Conservation (phyloP, 2,113 vertebrate genomes). For the Lates calcarifer region DNA sequence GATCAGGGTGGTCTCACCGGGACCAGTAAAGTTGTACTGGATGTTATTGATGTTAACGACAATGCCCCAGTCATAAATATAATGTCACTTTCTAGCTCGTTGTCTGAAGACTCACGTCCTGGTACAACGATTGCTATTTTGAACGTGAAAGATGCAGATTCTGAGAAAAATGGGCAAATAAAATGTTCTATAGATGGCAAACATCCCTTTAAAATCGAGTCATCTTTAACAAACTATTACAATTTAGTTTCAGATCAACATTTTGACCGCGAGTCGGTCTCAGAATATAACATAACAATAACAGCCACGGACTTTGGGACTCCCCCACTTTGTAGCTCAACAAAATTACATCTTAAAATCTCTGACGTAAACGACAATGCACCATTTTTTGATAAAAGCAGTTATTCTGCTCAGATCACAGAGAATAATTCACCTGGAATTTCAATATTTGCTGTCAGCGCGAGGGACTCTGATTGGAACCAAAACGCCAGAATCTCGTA, state of each 20-base stretch:
- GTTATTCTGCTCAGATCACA: constrained; percentile 20
- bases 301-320: constrained; percentile 37
- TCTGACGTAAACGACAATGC: constrained; percentile 66
- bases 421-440: constrained; percentile 57
- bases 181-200: constrained; percentile 56
- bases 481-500: constrained; percentile 65
- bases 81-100: constrained; percentile 60
- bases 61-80: constrained; percentile 64
- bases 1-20: constrained; percentile 67
- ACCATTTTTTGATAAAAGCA: constrained; percentile 18
- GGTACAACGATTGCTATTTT: constrained; percentile 69
- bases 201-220: constrained; percentile 64
- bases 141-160: constrained; percentile 71
- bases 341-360: constrained; percentile 37
- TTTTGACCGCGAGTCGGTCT: constrained; percentile 54
- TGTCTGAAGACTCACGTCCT: constrained; percentile 53
- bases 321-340: constrained; percentile 20
- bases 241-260: constrained; percentile 53
- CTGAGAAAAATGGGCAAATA: constrained; percentile 66
- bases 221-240: constrained; percentile 70
- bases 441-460: constrained; percentile 34
- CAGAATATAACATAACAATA: constrained; percentile 64
- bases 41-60: constrained; percentile 75
- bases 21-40: constrained; percentile 65
- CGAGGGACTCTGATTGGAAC: constrained; percentile 50